phyloP scores from a whole-genome alignment of 2,113 vertebrate genomes.

The Orycteropus afer region DNA sequence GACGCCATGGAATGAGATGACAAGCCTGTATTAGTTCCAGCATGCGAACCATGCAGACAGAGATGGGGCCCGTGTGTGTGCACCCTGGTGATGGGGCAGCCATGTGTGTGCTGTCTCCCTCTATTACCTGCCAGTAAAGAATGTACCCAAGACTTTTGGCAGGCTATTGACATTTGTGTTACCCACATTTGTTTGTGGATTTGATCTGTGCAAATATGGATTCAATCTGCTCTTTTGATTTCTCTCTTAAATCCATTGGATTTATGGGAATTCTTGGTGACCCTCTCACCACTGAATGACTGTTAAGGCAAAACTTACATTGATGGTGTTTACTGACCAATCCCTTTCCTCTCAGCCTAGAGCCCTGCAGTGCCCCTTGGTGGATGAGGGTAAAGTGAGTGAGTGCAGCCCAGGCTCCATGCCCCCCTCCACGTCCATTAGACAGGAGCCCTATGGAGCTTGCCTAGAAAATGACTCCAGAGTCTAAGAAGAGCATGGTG shows the following conservation, averaged over 20 bases:
- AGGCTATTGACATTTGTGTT: too few relatives aligned
- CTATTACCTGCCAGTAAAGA: too few relatives aligned
- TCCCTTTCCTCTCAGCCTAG: background rate
- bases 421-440: background rate
- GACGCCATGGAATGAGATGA: background rate
- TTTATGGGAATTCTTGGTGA: background rate
- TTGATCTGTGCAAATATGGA: background rate
- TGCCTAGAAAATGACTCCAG: background rate
- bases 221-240: background rate
- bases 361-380: accelerated
- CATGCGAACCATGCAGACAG: background rate
- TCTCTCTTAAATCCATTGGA: background rate
- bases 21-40: background rate
- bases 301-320: background rate
- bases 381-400: accelerated
- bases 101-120: too few relatives aligned
- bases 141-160: too few relatives aligned
- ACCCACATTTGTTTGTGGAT: accelerated
- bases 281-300: background rate
- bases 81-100: accelerated
- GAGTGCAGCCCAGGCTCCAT: too few relatives aligned
- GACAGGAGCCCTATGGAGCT: background rate
- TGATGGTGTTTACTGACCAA: background rate
- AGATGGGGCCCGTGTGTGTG: accelerated
- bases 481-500: background rate